Evolutionary conservation across 1,140 invertebrate species (phyloP), one percentile per base, ranked within the genome.

Genomic region (Pseudomyrmex gracilis): DNA sequence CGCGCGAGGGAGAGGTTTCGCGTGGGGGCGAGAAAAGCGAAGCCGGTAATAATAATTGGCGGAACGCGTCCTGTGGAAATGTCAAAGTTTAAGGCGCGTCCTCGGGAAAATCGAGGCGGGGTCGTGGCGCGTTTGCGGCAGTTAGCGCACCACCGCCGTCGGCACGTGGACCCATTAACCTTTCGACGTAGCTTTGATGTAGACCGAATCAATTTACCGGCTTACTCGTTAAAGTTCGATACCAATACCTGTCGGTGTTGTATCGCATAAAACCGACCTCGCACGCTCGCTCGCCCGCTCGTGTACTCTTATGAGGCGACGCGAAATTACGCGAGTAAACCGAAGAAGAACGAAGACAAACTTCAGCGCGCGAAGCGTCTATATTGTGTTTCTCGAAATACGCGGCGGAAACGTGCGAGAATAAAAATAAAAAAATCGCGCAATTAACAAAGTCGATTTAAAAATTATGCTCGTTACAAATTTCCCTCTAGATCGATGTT

Each of bases 111-210:
- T 13, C 22, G 12, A 8, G 13, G 13, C 10, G 13, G 43, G 22
- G 17, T 57, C 55, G 5, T n/a, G 15, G 15, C 10, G 20, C 22
- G n/a, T 43, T 60, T 15, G 53, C n/a, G 8, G 20, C 49, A 49
- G 34, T 83, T 47, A 12, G 17, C 45, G 22, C 49, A 63, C 45
- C 47, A 9, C 45, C 17, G n/a, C 58, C 74, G 58, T 4, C 47
- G 45, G 57, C 78, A 74, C 78, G 78, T 82, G 78, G 78, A 82
- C 78, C 78, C 70, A 74, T 82, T 82, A 74, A 74, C 70, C 78
- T 82, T 82, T 82, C 70, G 70, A 47, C 47, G 70, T n/a, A 63
- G 57, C 78, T 73, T 82, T 74, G 78, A 73, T 74, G 70, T 82
- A 61, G 74, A 74, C 70, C 68, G 58, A 82, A 82, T 82, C 70